phyloP scores from a whole-genome alignment of 2,888 invertebrate species.

The Drosophila testacea region DNA sequence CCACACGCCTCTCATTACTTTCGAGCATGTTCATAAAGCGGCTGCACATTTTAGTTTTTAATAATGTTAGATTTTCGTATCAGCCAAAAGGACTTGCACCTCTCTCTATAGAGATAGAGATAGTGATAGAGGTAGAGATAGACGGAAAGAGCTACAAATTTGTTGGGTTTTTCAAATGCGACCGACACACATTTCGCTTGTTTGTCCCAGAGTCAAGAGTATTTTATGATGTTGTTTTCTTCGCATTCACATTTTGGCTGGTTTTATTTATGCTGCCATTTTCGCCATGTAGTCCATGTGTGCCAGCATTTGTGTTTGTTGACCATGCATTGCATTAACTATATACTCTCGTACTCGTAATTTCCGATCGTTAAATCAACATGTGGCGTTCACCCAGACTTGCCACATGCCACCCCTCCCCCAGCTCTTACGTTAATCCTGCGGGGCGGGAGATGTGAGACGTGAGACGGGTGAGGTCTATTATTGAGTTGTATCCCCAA shows the following conservation, averaged over 20 bases:
- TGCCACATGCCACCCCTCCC: background rate
- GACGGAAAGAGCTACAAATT: slow-evolving; percentile 10
- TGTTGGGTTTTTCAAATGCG: slow-evolving; percentile 18
- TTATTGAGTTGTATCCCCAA: slow-evolving; percentile 46
- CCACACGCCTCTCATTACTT: slow-evolving; percentile 55
- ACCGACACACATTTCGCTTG: slow-evolving; percentile 38
- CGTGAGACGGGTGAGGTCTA: slow-evolving; percentile 1
- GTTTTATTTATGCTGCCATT: slow-evolving; percentile 56
- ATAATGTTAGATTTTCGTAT: slow-evolving; percentile 71
- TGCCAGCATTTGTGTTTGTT: slow-evolving; percentile 41
- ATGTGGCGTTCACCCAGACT: slow-evolving; percentile 49
- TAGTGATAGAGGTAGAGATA: background rate
- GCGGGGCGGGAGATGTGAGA: background rate
- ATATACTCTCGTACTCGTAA: slow-evolving; percentile 46
- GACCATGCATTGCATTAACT: slow-evolving; percentile 64
- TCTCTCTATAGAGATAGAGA: background rate
- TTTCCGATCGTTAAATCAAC: slow-evolving; percentile 70
- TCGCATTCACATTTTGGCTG: slow-evolving; percentile 34
- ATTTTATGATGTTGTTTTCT: slow-evolving; percentile 70
- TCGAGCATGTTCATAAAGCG: slow-evolving; percentile 57
- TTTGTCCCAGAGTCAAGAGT: slow-evolving; percentile 14
- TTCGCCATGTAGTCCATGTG: slow-evolving; percentile 42
- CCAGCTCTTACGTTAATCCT: slow-evolving; percentile 1
- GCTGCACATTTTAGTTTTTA: slow-evolving; percentile 64
- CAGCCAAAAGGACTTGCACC: slow-evolving; percentile 21